Evolutionary conservation across 2,797 vertebrate genomes (phyloP).

Genomic region (Gymnocypris eckloni): DNA sequence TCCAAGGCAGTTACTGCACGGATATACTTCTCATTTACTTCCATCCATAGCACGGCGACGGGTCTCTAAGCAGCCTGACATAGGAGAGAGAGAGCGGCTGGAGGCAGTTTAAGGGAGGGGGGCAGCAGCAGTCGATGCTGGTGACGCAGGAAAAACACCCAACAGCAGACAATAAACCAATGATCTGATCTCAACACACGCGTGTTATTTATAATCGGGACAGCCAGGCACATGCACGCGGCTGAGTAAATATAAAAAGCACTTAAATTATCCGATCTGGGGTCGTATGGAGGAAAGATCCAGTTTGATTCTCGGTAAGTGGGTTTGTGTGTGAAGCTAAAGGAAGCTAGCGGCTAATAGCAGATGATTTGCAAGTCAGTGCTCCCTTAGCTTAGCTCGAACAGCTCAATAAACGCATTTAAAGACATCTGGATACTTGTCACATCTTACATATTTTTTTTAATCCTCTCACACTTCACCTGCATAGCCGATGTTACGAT

Average conservation of each 20-base stretch:
- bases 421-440: constrained; percentile 21
- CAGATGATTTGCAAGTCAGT: constrained; percentile 65
- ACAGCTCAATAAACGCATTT: constrained; percentile 37
- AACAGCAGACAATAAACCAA: constrained; percentile 76
- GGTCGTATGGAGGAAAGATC: constrained; percentile 76
- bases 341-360: constrained; percentile 70
- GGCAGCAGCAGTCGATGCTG: constrained; percentile 72
- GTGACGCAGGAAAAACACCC: constrained; percentile 96
- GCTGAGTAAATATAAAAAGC: constrained; percentile 15
- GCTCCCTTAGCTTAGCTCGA: constrained; percentile 43
- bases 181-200: constrained; percentile 62
- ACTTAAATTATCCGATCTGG: constrained; percentile 38
- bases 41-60: constrained; percentile 46
- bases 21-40: constrained; percentile 50
- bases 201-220: constrained; percentile 61
- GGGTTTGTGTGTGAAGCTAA: constrained; percentile 67
- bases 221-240: constrained; percentile 59
- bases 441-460: neutral
- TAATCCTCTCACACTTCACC: neutral
- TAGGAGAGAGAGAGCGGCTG: constrained; percentile 49
- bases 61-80: constrained; percentile 50
- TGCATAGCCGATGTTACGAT: neutral
- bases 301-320: constrained; percentile 86
- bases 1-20: constrained; percentile 28
- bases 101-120: constrained; percentile 76